phyloP scores from a whole-genome alignment of 2,888 invertebrate species.

The Eupeodes latifasciatus region DNA sequence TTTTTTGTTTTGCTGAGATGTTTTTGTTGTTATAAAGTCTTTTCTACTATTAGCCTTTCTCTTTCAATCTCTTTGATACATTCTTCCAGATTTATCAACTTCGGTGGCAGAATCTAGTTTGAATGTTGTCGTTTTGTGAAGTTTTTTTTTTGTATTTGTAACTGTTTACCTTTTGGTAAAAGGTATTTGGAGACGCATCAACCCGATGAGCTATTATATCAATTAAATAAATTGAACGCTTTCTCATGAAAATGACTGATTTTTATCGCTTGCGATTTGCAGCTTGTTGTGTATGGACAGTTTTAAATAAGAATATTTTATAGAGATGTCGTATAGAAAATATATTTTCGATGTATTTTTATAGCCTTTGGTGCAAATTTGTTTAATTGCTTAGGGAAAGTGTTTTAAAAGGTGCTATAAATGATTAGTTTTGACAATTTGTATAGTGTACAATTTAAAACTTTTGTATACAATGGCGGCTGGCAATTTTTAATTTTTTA shows the following conservation, averaged over 20 bases:
- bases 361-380: slow-evolving; percentile 59
- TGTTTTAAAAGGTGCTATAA: slow-evolving; percentile 59
- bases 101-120: slow-evolving; percentile 53
- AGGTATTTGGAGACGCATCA: slow-evolving; percentile 62
- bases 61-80: slow-evolving; percentile 58
- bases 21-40: slow-evolving; percentile 19
- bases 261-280: slow-evolving; percentile 63
- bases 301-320: not conserved
- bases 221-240: slow-evolving; percentile 83
- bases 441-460: slow-evolving; percentile 9
- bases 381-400: slow-evolving; percentile 71
- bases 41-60: slow-evolving; percentile 57
- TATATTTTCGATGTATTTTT: not conserved
- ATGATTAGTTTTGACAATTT: slow-evolving; percentile 11
- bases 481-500: not conserved
- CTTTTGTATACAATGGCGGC: not conserved
- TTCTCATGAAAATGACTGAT: slow-evolving; percentile 79
- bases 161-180: slow-evolving; percentile 50
- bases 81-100: slow-evolving; percentile 35
- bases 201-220: slow-evolving; percentile 76
- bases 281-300: not conserved
- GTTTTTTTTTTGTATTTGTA: slow-evolving; percentile 17
- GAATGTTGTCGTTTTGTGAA: slow-evolving; percentile 29
- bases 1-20: not conserved
- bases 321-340: slow-evolving; percentile 2